Conservation (phyloP, 2,113 vertebrate species). For the Apeltes quadracus region DNA sequence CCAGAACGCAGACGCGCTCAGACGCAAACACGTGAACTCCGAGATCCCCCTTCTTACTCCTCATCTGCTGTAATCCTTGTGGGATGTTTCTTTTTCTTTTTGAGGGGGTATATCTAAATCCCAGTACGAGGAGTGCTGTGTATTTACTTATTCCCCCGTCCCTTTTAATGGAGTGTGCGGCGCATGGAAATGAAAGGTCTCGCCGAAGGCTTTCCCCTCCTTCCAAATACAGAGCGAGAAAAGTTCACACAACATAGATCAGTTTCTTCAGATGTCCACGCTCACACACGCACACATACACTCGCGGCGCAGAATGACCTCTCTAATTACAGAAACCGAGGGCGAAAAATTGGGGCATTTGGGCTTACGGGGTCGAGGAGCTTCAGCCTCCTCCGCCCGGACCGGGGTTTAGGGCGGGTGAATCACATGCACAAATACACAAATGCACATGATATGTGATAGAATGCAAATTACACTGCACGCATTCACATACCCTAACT, state of each 20-base stretch:
- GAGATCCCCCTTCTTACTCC: conserved; percentile 38
- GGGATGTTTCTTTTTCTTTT: conserved; percentile 62
- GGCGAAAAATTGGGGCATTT: conserved; percentile 49
- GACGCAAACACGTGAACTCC: conserved; percentile 41
- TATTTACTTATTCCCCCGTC: conserved; percentile 79
- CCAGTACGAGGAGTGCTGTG: conserved; percentile 63
- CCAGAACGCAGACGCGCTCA: conserved; percentile 21
- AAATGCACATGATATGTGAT: conserved; percentile 10
- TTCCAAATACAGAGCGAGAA: conserved; percentile 53
- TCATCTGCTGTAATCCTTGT: conserved; percentile 58
- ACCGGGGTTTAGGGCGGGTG: conserved; percentile 34
- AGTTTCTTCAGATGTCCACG: conserved; percentile 40
- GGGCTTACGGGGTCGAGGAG: conserved; percentile 41
- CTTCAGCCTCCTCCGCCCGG: conserved; percentile 25
- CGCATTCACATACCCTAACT: conserved; percentile 10
- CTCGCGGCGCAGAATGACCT: conserved; percentile 50
- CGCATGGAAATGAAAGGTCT: conserved; percentile 79
- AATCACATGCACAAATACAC: conserved; percentile 24
- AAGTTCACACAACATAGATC: conserved; percentile 56
- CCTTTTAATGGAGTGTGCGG: conserved; percentile 78
- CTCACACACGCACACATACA: conserved; percentile 25
- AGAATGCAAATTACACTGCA: neutral
- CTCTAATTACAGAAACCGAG: conserved; percentile 56
- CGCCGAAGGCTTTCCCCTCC: conserved; percentile 66
- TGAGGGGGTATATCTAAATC: conserved; percentile 70